These are phyloP conservation scores for Hippolais icterina DNA, from an alignment of 2,113 vertebrate species.

Conservation along the genomic window DNA sequence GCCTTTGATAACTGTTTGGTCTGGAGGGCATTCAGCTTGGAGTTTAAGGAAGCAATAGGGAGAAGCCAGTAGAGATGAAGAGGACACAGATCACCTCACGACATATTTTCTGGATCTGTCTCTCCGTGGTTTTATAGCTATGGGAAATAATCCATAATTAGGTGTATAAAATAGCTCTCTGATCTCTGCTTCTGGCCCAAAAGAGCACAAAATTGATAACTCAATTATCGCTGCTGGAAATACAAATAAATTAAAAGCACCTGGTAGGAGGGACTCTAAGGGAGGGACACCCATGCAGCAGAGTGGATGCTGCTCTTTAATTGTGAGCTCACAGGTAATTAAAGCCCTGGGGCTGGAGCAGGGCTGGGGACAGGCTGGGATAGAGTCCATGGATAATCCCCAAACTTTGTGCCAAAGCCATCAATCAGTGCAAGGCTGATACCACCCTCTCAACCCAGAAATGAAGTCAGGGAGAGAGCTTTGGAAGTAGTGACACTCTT, in stretches of 20 bases:
- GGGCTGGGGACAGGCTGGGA: not conserved
- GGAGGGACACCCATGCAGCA: not conserved
- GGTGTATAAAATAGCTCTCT: conserved; percentile 49
- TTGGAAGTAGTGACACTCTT: not conserved
- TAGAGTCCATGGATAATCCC: not conserved
- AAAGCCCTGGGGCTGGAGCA: not conserved
- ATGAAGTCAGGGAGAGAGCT: not conserved
- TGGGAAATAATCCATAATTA: conserved; percentile 63
- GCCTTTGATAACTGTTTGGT: not conserved
- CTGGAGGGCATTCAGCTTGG: not conserved
- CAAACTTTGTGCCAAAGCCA: not conserved
- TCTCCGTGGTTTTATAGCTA: conserved; percentile 16
- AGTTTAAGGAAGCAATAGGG: not conserved
- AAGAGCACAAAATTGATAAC: conserved; percentile 61
- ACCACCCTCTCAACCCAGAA: not conserved
- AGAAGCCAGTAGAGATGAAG: not conserved
- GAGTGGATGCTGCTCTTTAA: not conserved
- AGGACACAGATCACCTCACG: not conserved
- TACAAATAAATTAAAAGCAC: conserved; percentile 61
- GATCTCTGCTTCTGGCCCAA: conserved; percentile 53
- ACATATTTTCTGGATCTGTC: not conserved
- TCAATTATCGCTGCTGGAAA: conserved; percentile 63
- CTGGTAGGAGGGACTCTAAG: not conserved
- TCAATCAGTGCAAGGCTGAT: not conserved
- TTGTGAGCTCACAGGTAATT: not conserved